Percentiles rank a stretch among this genome's conserved stretches.
Evolutionary conservation across 1,140 invertebrate species (phyloP).

Genomic region (Drosophila erecta): DNA sequence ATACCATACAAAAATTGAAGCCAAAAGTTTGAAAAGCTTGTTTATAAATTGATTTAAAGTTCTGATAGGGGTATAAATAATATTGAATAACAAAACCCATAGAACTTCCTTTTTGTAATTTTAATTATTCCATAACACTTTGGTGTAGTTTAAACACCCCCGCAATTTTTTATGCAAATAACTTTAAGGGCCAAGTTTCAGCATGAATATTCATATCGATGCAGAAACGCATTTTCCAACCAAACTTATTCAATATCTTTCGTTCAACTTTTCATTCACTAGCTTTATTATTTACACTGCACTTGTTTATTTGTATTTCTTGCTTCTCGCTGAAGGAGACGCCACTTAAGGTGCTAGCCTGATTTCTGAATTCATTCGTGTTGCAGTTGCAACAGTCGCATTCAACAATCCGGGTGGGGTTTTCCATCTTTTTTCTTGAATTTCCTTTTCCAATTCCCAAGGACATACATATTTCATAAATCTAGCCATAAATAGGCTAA

Average conservation of each 20-base stretch:
- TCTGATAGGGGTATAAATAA: too few relatives aligned
- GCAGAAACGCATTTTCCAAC: neutral
- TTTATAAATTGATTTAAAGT: too few relatives aligned
- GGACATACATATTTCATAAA: slow-evolving; percentile 25
- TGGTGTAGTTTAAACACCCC: neutral
- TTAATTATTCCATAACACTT: neutral
- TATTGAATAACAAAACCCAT: too few relatives aligned
- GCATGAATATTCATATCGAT: slow-evolving; percentile 28
- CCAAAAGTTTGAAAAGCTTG: neutral
- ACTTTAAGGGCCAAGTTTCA: slow-evolving; percentile 3
- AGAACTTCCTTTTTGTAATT: neutral
- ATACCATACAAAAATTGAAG: neutral
- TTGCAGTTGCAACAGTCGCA: slow-evolving; percentile 28
- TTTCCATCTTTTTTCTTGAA: too few relatives aligned
- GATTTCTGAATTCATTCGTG: slow-evolving; percentile 14
- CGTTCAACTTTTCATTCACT: slow-evolving; percentile 7
- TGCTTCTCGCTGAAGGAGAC: slow-evolving; percentile 2
- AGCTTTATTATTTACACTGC: neutral
- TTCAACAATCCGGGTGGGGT: too few relatives aligned
- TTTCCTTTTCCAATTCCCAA: neutral
- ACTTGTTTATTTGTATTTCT: slow-evolving; percentile 33
- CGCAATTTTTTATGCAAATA: neutral
- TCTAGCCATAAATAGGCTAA: slow-evolving; percentile 43
- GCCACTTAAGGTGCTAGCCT: slow-evolving; percentile 23
- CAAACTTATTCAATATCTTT: slow-evolving; percentile 37